Percentiles rank a stretch among this genome's conserved stretches.
Conservation (phyloP, 2,888 invertebrate genomes). For the Trachelus troglodyta region DNA sequence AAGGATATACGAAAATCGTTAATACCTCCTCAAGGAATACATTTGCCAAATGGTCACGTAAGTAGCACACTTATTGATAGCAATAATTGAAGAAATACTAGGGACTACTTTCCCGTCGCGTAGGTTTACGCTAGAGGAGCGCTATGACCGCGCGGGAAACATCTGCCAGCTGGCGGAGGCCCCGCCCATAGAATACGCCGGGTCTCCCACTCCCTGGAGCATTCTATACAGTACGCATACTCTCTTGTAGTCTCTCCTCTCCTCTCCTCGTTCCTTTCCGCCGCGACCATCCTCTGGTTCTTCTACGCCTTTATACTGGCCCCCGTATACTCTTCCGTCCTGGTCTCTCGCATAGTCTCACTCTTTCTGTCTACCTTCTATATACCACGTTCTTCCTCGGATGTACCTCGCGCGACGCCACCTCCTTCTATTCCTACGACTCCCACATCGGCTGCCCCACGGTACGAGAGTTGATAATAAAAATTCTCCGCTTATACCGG, state of each 20-base stretch:
- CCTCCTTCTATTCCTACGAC: background rate
- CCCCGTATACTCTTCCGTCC: background rate
- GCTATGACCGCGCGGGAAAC: conserved; percentile 66
- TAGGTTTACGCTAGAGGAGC: conserved; percentile 55
- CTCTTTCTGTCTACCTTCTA: background rate
- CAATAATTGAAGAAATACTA: background rate
- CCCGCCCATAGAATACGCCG: conserved; percentile 68
- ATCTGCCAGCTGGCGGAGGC: conserved; percentile 72
- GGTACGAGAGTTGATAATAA: conserved; percentile 21
- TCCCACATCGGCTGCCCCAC: conserved; percentile 11
- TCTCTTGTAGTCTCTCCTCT: conserved; percentile 26
- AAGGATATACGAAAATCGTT: background rate
- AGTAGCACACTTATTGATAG: background rate
- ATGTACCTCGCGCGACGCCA: background rate
- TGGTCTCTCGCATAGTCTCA: background rate
- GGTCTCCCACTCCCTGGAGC: background rate
- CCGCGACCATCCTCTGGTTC: background rate
- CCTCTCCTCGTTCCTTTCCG: conserved; percentile 11
- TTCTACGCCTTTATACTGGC: background rate
- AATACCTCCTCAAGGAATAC: background rate
- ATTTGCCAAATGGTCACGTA: background rate
- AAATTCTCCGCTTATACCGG: conserved; percentile 17
- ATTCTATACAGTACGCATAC: background rate
- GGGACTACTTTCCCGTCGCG: conserved; percentile 54
- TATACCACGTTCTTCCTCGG: background rate